phyloP scores from a whole-genome alignment of 2,888 invertebrate species.

The Gortyna flavago region DNA sequence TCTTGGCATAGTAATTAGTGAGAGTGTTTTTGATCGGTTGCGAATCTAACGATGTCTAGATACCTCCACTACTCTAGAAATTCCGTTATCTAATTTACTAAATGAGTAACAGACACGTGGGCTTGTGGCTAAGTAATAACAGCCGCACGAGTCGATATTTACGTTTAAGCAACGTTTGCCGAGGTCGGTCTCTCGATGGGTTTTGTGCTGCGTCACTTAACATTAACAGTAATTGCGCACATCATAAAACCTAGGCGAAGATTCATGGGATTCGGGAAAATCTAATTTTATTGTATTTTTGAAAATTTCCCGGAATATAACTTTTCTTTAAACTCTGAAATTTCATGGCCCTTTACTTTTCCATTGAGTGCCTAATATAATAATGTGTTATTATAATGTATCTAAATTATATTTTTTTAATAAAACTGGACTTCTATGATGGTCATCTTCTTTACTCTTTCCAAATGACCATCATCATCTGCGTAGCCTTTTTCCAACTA shows the following conservation, averaged over 20 bases:
- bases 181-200: background rate
- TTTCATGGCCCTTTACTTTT: background rate
- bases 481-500: background rate
- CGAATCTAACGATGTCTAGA: background rate
- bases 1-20: background rate
- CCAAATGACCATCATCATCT: too few relatives aligned
- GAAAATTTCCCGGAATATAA: background rate
- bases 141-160: background rate
- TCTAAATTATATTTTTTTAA: background rate
- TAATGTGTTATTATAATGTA: background rate
- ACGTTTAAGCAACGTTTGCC: background rate
- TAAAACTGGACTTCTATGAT: too few relatives aligned
- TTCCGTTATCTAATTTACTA: slow-evolving; percentile 13
- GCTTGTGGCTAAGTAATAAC: background rate
- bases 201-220: too few relatives aligned
- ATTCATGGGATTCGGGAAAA: background rate
- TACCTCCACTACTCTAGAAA: background rate
- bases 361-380: background rate
- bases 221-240: too few relatives aligned
- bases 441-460: too few relatives aligned
- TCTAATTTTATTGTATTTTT: background rate
- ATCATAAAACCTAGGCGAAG: background rate
- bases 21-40: background rate
- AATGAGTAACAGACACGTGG: background rate
- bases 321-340: background rate